Percentiles rank a stretch among this genome's conserved stretches.
These are phyloP conservation scores for Aphaenogaster floridana DNA, from an alignment of 1,140 invertebrate species.

Conservation along the genomic window DNA sequence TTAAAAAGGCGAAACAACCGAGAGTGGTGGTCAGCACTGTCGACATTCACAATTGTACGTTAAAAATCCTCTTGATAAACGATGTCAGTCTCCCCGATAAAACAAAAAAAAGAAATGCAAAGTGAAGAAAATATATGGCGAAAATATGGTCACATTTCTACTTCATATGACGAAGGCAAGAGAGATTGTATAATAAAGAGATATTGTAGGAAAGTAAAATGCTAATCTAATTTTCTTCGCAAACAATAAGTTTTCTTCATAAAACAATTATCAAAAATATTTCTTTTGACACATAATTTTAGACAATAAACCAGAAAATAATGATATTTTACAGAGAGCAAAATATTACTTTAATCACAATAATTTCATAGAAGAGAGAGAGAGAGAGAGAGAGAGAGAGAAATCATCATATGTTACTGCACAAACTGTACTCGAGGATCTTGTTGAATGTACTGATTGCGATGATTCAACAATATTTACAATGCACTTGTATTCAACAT, in stretches of 20 bases:
- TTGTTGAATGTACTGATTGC: not conserved
- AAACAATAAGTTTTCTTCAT: not conserved
- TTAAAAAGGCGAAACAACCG: slow-evolving; percentile 56
- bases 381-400: no score
- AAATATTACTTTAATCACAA: not conserved
- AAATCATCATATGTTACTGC: not conserved
- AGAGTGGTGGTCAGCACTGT: not conserved
- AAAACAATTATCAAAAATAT: not conserved
- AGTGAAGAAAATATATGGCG: not conserved
- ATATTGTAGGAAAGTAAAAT: not conserved
- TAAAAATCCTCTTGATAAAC: slow-evolving; percentile 4
- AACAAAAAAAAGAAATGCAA: not conserved
- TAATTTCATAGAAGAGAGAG: not conserved
- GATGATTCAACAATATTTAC: not conserved
- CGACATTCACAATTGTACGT: slow-evolving; percentile 5
- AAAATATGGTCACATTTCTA: not conserved
- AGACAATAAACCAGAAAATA: not conserved
- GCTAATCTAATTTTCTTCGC: not conserved
- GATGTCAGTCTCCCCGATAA: not conserved
- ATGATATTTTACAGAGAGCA: not conserved
- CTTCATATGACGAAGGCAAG: not conserved
- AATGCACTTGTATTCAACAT: not conserved
- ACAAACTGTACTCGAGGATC: not conserved
- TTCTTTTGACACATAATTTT: not conserved
- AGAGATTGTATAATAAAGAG: not conserved